Base-by-base conservation (phyloP, 2,888 invertebrate genomes). In the Melipona beecheii region DNA sequence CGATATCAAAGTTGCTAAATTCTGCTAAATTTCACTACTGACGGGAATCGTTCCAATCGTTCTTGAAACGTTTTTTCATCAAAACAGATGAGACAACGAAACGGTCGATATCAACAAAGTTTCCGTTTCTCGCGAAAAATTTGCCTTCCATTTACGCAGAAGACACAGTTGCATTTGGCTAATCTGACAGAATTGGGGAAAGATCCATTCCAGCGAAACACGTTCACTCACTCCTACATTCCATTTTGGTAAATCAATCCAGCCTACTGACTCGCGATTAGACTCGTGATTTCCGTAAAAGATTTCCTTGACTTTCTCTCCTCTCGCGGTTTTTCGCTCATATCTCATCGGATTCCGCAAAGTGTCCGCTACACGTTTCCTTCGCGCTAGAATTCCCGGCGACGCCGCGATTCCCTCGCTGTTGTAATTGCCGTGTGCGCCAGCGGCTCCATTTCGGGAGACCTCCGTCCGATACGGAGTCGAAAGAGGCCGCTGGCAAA, bases 401-500 rank as follows among this genome's bases (percentile, higher is more conserved):
- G 27, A 43, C 70, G 36, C n/a, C 36, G 19, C 70, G 56, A 27
- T 60, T 36, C 71, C 19, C 21, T 21, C 31, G 13, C 24, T 58
- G n/a, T 72, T 72, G 74, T 75, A 75, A 75, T 75, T 74, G 50
- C 36, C 54, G 52, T 11, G 65, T 21, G 49, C 64, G 64, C 62
- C 50, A 64, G 68, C 68, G 56, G 75, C 58, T 76, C 74, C 69
- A 56, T 76, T 69, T 76, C 69, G 75, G 27, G 75, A 56, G 19
- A 36, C 52, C 60, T 36, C 2, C 31, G 31, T 52, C 60, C 68
- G 75, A 68, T 50, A 70, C 62, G 60, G 70, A 60, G 66, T 76
- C 52, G 58, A 78, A 81, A 84, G 72, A 65, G 83, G 60, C 58
- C 50, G 64, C 50, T 52, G 31, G 65, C 56, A 72, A 75, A 75